Conservation (phyloP, 2,113 vertebrate genomes). For the Siniperca knerii region DNA sequence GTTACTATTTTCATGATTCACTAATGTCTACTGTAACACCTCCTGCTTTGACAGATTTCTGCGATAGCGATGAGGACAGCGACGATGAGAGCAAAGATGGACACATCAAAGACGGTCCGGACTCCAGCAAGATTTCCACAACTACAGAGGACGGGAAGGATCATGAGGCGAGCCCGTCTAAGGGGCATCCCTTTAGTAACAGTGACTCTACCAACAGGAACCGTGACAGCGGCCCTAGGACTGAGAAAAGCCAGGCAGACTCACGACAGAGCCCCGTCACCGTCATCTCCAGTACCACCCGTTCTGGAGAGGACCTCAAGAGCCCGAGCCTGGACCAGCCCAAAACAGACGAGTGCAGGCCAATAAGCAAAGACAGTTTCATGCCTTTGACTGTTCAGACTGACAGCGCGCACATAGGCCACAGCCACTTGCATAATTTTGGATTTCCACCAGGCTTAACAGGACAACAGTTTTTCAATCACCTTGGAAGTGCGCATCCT, state of each 20-base stretch:
- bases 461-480: slow-evolving; percentile 96
- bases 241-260: slow-evolving; percentile 90
- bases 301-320: slow-evolving; percentile 89
- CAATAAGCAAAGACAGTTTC: slow-evolving; percentile 90
- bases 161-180: slow-evolving; percentile 85
- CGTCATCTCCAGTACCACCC: slow-evolving; percentile 93
- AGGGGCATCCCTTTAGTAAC: slow-evolving; percentile 76
- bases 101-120: slow-evolving; percentile 87
- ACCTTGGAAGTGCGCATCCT: slow-evolving; percentile 91
- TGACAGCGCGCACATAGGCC: slow-evolving; percentile 89
- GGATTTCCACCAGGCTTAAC: slow-evolving; percentile 92
- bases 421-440: slow-evolving; percentile 91
- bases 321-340: slow-evolving; percentile 87
- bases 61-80: slow-evolving; percentile 95
- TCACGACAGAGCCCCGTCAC: slow-evolving; percentile 93
- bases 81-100: slow-evolving; percentile 95
- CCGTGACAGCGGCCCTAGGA: slow-evolving; percentile 82
- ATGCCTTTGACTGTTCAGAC: slow-evolving; percentile 92
- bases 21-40: not conserved
- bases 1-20: slow-evolving; percentile 4
- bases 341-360: slow-evolving; percentile 90
- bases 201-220: slow-evolving; percentile 77
- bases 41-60: slow-evolving; percentile 85
- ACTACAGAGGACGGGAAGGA: slow-evolving; percentile 90
- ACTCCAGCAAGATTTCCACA: slow-evolving; percentile 92